These are phyloP conservation scores for Stenodema calcarata DNA, from an alignment of 2,888 invertebrate genomes.

Conservation along the genomic window DNA sequence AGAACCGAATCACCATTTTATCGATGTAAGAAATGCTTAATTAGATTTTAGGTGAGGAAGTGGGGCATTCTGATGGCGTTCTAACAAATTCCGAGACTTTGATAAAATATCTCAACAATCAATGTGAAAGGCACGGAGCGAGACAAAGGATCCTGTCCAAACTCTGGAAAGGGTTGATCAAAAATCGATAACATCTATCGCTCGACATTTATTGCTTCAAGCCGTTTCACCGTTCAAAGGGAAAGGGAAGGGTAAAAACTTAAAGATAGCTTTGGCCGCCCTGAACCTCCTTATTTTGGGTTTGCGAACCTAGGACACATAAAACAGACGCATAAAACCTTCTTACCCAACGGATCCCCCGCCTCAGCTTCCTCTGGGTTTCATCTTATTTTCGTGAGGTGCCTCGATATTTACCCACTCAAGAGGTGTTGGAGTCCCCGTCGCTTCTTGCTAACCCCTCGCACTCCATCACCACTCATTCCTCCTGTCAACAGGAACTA, in stretches of 20 bases:
- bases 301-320: neutral
- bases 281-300: neutral
- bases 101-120: neutral
- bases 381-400: neutral
- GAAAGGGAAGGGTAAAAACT: neutral
- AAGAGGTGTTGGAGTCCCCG: neutral
- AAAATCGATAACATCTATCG: constrained; percentile 5
- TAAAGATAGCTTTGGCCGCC: neutral
- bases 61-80: too few species aligned
- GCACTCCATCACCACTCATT: neutral
- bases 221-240: neutral
- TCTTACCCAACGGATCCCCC: neutral
- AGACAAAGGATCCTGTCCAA: constrained; percentile 9
- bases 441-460: neutral
- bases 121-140: neutral
- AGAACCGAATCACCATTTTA: too few species aligned
- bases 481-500: neutral
- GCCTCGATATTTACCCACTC: constrained; percentile 5
- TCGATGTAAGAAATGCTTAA: too few species aligned
- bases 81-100: neutral
- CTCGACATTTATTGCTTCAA: neutral
- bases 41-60: too few species aligned
- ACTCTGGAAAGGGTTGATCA: neutral
- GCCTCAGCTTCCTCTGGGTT: neutral
- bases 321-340: neutral